phyloP scores from a whole-genome alignment of 2,888 invertebrate species.

The Acleris emargana region DNA sequence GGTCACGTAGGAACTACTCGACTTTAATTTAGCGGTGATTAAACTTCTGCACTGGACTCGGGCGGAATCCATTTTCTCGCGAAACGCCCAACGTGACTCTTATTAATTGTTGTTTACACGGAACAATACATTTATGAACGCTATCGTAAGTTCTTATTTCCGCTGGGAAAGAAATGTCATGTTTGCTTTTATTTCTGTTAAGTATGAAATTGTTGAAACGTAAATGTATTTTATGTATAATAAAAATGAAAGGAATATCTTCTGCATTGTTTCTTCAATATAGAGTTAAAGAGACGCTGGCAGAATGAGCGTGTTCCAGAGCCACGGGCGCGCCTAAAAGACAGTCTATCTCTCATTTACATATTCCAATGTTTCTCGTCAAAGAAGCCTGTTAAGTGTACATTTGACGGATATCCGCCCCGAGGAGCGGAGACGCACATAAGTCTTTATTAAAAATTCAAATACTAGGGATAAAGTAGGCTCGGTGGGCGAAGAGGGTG shows the following conservation, averaged over 20 bases:
- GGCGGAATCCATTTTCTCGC: slow-evolving; percentile 48
- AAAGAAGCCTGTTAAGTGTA: slow-evolving; percentile 35
- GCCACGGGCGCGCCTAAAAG: slow-evolving; percentile 13
- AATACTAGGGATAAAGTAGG: slow-evolving; percentile 45
- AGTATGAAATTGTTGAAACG: not conserved
- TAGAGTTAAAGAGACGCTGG: not conserved
- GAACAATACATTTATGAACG: slow-evolving; percentile 12
- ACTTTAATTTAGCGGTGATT: slow-evolving; percentile 72
- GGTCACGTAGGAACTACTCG: slow-evolving; percentile 61
- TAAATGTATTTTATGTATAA: no score
- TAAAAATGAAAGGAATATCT: no score
- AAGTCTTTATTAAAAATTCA: slow-evolving; percentile 50
- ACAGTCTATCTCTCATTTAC: slow-evolving; percentile 33
- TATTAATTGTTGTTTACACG: slow-evolving; percentile 43
- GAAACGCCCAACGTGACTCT: slow-evolving; percentile 49
- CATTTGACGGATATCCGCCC: slow-evolving; percentile 38
- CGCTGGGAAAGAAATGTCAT: not conserved
- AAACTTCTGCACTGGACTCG: slow-evolving; percentile 58
- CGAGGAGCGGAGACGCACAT: slow-evolving; percentile 36
- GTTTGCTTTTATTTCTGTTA: slow-evolving; percentile 1
- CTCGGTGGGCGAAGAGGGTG: slow-evolving; percentile 45
- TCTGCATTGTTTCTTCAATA: not conserved
- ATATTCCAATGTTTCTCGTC: slow-evolving; percentile 38
- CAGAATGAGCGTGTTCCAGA: slow-evolving; percentile 13
- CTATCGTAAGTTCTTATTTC: slow-evolving; percentile 25